Percentiles rank a stretch among this genome's conserved stretches.
Conservation (phyloP, 2,797 vertebrate genomes). For the Chanos chanos region DNA sequence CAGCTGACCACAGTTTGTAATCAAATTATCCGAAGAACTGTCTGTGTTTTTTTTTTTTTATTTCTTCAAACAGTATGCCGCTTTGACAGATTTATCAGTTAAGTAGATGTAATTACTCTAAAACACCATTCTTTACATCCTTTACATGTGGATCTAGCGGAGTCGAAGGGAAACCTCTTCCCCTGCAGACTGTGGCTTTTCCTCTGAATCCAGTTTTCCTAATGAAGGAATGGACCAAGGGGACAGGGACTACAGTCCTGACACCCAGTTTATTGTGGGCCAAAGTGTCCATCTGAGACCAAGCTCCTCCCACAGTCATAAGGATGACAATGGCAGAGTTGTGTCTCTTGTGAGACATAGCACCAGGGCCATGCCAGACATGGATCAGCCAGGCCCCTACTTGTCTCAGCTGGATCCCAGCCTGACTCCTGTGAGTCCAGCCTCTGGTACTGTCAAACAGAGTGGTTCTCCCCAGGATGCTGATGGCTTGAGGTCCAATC, state of each 20-base stretch:
- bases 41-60: too few species aligned
- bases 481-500: too few species aligned
- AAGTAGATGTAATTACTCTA: neutral
- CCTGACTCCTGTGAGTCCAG: slow-evolving; percentile 1
- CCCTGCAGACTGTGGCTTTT: slow-evolving; percentile 23
- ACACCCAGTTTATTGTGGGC: slow-evolving; percentile 6
- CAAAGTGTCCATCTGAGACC: neutral
- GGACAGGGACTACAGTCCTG: slow-evolving; percentile 14
- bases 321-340: neutral
- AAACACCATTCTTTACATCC: neutral
- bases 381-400: neutral
- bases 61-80: too few species aligned
- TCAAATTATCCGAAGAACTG: too few species aligned
- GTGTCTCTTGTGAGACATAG: neutral
- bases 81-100: too few species aligned
- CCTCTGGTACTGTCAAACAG: neutral
- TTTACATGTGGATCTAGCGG: slow-evolving; percentile 43
- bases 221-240: slow-evolving; percentile 55
- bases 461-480: neutral
- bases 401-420: slow-evolving; percentile 36
- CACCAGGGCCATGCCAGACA: neutral
- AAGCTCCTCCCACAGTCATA: neutral
- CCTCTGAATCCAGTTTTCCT: slow-evolving; percentile 62
- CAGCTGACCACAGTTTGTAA: too few species aligned
- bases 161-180: slow-evolving; percentile 51